Evolutionary conservation across 2,797 vertebrate genomes (phyloP), one percentile per base, ranked within the genome.

Genomic region (Aldrovandia affinis): DNA sequence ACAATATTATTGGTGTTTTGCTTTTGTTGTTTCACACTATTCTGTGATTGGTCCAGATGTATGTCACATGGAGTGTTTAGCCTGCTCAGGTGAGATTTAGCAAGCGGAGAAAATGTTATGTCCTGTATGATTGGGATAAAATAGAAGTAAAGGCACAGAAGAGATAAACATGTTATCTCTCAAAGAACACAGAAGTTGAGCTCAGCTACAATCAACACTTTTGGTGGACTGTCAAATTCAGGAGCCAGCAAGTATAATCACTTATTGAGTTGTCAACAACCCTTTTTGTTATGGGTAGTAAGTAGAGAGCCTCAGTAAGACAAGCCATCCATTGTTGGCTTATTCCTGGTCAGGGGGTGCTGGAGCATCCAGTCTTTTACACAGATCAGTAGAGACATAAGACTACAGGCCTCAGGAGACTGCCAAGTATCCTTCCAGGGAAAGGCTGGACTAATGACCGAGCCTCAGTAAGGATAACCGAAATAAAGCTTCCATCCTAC

Each of bases 381-480:
- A n/a, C 20, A 59, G 3, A 87, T 55, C 61, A 86, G 89, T 87
- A 84, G 28, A 59, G 81, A 25, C 83, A 44, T 57, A 50, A 61
- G 81, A 47, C 80, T 7, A 61, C 4, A 54, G 85, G 80, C 78
- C 80, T 80, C 81, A 68, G 36, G 83, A 86, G 78, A 75, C 86
- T 33, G 52, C 33, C 83, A 18, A 42, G 86, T 90, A 86, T 79
- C 84, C 85, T 82, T 83, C 81, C 50, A 86, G 86, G 82, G 86
- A 88, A 86, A 87, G 28, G 86, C 78, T 86, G 84, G 89, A 92
- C 91, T 84, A 87, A 84, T 0, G 44, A 85, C 78, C 0, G 88
- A 42, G 68, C 82, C 83, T 81, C 57, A 84, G 82, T 0, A 42
- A 54, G 84, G 88, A 87, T 57, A 73, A 18, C 47, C 68, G 54